Evolutionary conservation across 2,888 invertebrate genomes (phyloP), one percentile per base, ranked within the genome.

Genomic region (Neoaliturus tenellus): DNA sequence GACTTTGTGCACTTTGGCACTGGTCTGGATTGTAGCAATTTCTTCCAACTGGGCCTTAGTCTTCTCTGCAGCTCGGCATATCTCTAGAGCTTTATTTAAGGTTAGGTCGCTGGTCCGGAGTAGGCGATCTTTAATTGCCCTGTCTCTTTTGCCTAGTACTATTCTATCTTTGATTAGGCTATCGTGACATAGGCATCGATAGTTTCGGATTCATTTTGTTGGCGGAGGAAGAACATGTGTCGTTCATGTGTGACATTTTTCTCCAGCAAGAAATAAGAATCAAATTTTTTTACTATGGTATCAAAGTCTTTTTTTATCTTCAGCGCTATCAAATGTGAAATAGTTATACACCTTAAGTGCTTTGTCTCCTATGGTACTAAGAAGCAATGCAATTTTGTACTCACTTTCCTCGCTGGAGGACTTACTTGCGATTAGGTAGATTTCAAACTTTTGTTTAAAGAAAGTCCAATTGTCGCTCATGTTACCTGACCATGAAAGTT

Each of bases 401-500:
- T 44, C 48, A 44, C 28, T 48, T 1, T 78, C 31, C 25, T 44
- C 78, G n/a, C 2, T 6, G 3, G 44, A 12, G 20, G 23, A 17
- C 8, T 28, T 78, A 78, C 78, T 78, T 4, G 78, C 78, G 25
- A 48, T 48, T 78, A 39, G 12, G n/a, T 78, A 78, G 23, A 25
- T 44, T 23, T 25, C n/a, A 23, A 78, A 78, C 25, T 48, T 78
- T 51, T 78, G 78, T 31, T 78, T 44, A 20, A 48, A 78, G 20
- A 78, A 78, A 23, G 48, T 78, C 44, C 78, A 78, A 23, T 78
- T 78, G 3, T 78, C 78, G 0, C 48, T 51, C 51, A 78, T 78
- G 25, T 78, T 78, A 17, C 78, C 78, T 20, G 14, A 4, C 78
- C 78, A 78, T 8, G 78, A 78, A 25, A 78, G 23, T 44, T 78